Evolutionary conservation across 2,797 vertebrate species (phyloP).

Genomic region (Naso thynnoides): DNA sequence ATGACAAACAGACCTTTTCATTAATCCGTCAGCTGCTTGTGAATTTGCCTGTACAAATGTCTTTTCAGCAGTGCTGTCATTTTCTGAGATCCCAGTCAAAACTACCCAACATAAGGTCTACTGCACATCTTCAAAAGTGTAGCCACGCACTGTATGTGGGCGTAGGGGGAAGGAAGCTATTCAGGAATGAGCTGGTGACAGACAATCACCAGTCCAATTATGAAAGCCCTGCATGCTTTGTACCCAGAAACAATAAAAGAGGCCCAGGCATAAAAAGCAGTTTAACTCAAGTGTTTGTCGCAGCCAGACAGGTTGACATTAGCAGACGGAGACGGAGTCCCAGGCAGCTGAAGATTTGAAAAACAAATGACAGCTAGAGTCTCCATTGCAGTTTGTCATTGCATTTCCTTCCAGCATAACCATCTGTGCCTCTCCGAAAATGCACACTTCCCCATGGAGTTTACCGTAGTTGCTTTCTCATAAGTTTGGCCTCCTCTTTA

Average conservation of each 20-base stretch:
- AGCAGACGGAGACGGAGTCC: conserved; percentile 55
- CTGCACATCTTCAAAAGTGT: conserved; percentile 13
- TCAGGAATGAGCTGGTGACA: conserved; percentile 24
- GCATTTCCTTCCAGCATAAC: conserved; percentile 40
- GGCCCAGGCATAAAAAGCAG: conserved; percentile 21
- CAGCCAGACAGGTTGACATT: conserved; percentile 64
- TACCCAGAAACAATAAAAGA: conserved; percentile 47
- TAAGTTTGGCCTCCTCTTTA: conserved; percentile 14
- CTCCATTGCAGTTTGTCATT: conserved; percentile 38
- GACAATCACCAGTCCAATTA: conserved; percentile 41
- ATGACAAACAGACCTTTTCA: background rate
- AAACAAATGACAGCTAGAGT: conserved; percentile 54
- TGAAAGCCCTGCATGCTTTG: conserved; percentile 39
- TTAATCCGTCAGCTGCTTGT: background rate
- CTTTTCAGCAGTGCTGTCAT: background rate
- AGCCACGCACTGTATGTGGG: background rate
- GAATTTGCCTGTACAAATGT: background rate
- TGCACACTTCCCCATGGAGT: conserved; percentile 20
- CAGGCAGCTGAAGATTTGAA: conserved; percentile 59
- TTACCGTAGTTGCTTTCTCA: conserved; percentile 17
- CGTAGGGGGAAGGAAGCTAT: background rate
- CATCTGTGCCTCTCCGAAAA: conserved; percentile 47
- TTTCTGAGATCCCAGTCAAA: background rate
- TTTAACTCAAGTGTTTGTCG: conserved; percentile 41
- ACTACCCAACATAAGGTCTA: background rate